phyloP scores from a whole-genome alignment of 2,113 vertebrate species.

The Ictidomys tridecemlineatus region DNA sequence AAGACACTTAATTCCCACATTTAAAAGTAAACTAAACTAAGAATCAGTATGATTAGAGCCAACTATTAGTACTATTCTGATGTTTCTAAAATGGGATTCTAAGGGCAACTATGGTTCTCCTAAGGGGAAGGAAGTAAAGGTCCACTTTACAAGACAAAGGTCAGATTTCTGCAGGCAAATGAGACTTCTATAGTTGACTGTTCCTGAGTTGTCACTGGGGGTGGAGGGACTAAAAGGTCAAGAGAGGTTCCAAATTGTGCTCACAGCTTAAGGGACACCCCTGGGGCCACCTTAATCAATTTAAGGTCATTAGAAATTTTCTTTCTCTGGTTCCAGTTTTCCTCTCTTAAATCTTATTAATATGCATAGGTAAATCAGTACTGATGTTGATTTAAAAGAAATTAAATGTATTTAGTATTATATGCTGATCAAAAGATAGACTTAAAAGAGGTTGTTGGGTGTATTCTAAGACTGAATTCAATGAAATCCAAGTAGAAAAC shows the following conservation, averaged over 20 bases:
- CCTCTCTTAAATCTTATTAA: conserved; percentile 77
- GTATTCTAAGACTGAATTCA: not conserved
- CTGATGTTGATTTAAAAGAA: conserved; percentile 71
- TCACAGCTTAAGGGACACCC: conserved; percentile 85
- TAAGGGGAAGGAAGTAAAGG: conserved; percentile 85
- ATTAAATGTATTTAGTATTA: conserved; percentile 62
- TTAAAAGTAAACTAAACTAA: not conserved
- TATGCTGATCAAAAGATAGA: not conserved
- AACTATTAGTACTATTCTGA: conserved; percentile 57
- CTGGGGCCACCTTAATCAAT: conserved; percentile 82
- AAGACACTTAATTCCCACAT: not conserved
- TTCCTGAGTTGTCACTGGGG: conserved; percentile 84
- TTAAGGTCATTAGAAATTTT: conserved; percentile 86
- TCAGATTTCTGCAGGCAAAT: conserved; percentile 87
- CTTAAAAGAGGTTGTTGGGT: too few relatives aligned
- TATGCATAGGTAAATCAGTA: conserved; percentile 74
- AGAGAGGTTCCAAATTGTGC: conserved; percentile 88
- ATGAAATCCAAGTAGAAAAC: conserved; percentile 49
- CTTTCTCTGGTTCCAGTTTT: conserved; percentile 85
- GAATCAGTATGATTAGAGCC: not conserved
- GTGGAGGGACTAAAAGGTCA: conserved; percentile 79
- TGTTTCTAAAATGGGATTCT: conserved; percentile 75
- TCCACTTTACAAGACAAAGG: conserved; percentile 87
- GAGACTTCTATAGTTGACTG: conserved; percentile 81
- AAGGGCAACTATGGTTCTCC: conserved; percentile 73